Base-by-base conservation (phyloP, 2,797 vertebrate genomes). In the Synaphobranchus kaupii region DNA sequence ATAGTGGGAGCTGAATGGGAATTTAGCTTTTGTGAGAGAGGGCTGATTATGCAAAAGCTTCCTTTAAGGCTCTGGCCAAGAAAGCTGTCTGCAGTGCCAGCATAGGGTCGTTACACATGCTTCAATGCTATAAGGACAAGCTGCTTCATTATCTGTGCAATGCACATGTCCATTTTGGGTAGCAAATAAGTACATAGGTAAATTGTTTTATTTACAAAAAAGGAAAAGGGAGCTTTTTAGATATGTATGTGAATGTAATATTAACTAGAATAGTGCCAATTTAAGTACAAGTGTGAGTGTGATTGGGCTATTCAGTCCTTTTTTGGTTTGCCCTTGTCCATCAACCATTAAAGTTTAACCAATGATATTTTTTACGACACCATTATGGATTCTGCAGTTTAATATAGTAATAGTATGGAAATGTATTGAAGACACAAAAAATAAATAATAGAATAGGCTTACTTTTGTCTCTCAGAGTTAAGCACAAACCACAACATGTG, bases 111-210 rank as follows among this genome's bases (percentile, higher is more conserved):
- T 10, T 81, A 50, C 78, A 50, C 78, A 50, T 82, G 80, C 86
- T 82, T 44, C 47, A 78, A 25, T 66, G 3, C 85, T 7, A 28
- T 60, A 31, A 56, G 85, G 92, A 94, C 92, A 93, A 92, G 71
- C 86, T 88, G 73, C 86, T 54, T 87, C 89, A 94, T 93, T 92
- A 92, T 94, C 54, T 88, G 34, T 89, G 89, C 86, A 89, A 91
- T 91, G 93, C 91, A 93, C 93, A 92, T 54, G 85, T 71, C 87
- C 83, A 87, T 89, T 90, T 89, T 94, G 86, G 91, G 76, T 84
- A 83, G 20, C 85, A 89, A 60, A 88, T 34, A 66, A 84, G 84
- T 86, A 73, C 83, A 44, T 7, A 54, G 31, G 78, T 84, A 85
- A 88, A 85, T 63, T 87, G 85, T 83, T 47, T 85, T 80, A 90